Conservation (phyloP, 1,140 invertebrate species). For the Drosophila orosa region DNA sequence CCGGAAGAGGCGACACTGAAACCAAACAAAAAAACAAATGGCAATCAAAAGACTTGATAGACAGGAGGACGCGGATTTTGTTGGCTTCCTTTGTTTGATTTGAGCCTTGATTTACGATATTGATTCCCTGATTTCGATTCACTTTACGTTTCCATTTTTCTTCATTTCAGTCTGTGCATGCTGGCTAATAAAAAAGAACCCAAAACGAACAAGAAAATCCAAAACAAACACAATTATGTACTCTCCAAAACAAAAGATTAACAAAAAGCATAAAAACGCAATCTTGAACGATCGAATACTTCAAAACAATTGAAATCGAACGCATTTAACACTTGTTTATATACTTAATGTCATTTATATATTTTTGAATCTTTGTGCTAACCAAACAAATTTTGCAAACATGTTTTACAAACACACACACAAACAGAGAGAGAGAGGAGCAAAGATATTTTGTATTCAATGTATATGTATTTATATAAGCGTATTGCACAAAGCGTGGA, state of each 20-base stretch:
- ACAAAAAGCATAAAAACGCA: slow-evolving; percentile 16
- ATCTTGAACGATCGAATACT: slow-evolving; percentile 40
- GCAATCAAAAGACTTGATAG: slow-evolving; percentile 81
- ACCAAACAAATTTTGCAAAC: slow-evolving; percentile 63
- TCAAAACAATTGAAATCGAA: slow-evolving; percentile 50
- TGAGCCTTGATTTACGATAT: slow-evolving; percentile 45
- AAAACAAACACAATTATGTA: slow-evolving; percentile 48
- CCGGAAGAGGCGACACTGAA: slow-evolving; percentile 4
- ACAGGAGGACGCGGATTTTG: slow-evolving; percentile 42
- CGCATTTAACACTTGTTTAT: slow-evolving; percentile 69
- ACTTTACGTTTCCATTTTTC: slow-evolving; percentile 72
- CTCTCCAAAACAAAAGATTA: slow-evolving; percentile 54
- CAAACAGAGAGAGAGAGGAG: slow-evolving; percentile 54
- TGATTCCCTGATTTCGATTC: slow-evolving; percentile 59
- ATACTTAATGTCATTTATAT: slow-evolving; percentile 27
- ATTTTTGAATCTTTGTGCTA: slow-evolving; percentile 52
- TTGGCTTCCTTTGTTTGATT: slow-evolving; percentile 46
- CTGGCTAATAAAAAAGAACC: slow-evolving; percentile 71
- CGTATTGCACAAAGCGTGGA: slow-evolving; percentile 58
- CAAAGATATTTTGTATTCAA: slow-evolving; percentile 77
- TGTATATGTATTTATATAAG: slow-evolving; percentile 75
- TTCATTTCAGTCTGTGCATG: slow-evolving; percentile 84
- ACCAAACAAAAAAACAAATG: slow-evolving; percentile 64
- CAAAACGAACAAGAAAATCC: slow-evolving; percentile 44
- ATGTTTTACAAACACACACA: slow-evolving; percentile 55